Percentiles rank a stretch among this genome's conserved stretches.
These are phyloP conservation scores for Neomicropteryx cornuta DNA, from an alignment of 1,140 invertebrate genomes.

Conservation along the genomic window DNA sequence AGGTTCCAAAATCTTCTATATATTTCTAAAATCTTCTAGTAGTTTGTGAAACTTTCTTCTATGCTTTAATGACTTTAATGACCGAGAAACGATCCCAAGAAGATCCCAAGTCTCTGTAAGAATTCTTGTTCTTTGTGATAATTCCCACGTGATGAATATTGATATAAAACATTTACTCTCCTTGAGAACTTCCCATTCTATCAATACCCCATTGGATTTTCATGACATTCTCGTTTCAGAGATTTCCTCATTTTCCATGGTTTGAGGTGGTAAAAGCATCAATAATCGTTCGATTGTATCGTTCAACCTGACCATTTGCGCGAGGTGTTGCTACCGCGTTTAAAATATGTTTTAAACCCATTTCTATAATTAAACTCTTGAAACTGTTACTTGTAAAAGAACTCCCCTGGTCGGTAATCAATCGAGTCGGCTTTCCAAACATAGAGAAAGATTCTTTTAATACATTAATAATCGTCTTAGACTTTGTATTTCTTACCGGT, in stretches of 20 bases:
- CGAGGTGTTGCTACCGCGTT: constrained; percentile 18
- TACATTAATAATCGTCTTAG: constrained; percentile 4
- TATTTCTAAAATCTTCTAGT: no score
- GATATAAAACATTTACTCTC: no score
- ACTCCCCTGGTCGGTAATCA: constrained; percentile 13
- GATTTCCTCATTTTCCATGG: constrained; percentile 10
- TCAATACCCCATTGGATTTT: constrained; percentile 19
- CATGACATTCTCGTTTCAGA: constrained; percentile 16
- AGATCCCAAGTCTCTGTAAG: no score
- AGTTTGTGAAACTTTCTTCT: no score
- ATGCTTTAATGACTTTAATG: no score
- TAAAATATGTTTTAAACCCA: constrained; percentile 12
- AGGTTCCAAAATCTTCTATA: no score
- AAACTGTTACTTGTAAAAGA: constrained; percentile 16
- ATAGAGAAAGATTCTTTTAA: constrained; percentile 10
- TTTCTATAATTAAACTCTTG: constrained; percentile 11
- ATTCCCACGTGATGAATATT: no score
- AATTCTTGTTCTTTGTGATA: no score
- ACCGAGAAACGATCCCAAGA: no score
- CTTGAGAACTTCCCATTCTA: no score
- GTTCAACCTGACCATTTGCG: constrained; percentile 20
- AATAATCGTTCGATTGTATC: constrained; percentile 16
- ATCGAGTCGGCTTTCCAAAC: constrained; percentile 14
- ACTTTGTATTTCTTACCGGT: constrained; percentile 13
- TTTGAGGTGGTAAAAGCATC: constrained; percentile 13